Percentiles rank a stretch among this genome's conserved stretches.
Evolutionary conservation across 2,888 invertebrate genomes (phyloP).

Genomic region (Cheilosia impressa): DNA sequence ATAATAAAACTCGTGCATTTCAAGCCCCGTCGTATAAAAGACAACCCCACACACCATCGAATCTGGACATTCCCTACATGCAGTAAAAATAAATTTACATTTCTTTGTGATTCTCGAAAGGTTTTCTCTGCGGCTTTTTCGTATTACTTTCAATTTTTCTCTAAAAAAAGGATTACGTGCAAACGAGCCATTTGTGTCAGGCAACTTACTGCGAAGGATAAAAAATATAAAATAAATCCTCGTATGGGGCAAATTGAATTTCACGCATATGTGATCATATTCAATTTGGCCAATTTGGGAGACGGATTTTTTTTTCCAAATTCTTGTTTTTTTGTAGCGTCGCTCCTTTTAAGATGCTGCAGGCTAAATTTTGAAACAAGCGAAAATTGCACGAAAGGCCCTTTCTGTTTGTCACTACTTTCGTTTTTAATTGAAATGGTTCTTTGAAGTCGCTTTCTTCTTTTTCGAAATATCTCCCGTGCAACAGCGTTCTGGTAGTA

Average conservation of each 20-base stretch:
- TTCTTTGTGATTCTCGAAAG: constrained; percentile 43
- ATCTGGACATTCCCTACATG: constrained; percentile 32
- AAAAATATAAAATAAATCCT: constrained; percentile 26
- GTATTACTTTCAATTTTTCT: constrained; percentile 19
- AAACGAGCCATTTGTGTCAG: constrained; percentile 66
- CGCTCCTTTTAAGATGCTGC: neutral
- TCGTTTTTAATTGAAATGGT: neutral
- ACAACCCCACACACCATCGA: neutral
- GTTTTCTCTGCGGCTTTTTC: constrained; percentile 24
- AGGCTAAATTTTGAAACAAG: constrained; percentile 29
- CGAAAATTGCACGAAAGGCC: neutral
- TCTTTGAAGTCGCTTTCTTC: neutral
- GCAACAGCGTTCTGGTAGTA: neutral
- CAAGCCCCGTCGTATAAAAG: neutral
- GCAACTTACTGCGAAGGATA: constrained; percentile 48
- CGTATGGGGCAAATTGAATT: constrained; percentile 76
- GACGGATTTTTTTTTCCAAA: constrained; percentile 17
- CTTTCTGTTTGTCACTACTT: constrained; percentile 8
- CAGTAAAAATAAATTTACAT: constrained; percentile 56
- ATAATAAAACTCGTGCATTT: neutral
- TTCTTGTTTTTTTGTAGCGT: constrained; percentile 5
- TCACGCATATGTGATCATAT: constrained; percentile 78
- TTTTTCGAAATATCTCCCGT: neutral
- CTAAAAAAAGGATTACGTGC: constrained; percentile 62
- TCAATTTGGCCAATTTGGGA: constrained; percentile 77